Evolutionary conservation across 2,888 invertebrate genomes (phyloP).

Genomic region (Diplolepis rosae): DNA sequence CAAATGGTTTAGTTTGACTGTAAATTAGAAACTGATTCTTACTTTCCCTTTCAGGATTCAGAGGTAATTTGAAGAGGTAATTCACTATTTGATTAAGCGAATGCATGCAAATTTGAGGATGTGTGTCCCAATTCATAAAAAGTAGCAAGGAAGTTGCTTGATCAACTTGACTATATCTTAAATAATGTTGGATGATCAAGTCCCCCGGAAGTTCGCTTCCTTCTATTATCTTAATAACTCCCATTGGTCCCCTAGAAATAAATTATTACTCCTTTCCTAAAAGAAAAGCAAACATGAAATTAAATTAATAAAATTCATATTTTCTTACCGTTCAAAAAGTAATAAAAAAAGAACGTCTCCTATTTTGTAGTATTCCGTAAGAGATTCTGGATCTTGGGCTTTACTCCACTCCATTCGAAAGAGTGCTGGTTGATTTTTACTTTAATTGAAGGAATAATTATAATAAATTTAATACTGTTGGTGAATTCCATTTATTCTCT

Average conservation of each 20-base stretch:
- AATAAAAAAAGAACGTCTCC: constrained; percentile 77
- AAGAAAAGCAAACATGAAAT: constrained; percentile 24
- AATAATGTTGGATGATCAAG: constrained; percentile 79
- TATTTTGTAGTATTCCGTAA: constrained; percentile 72
- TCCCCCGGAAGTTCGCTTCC: constrained; percentile 77
- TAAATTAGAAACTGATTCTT: constrained; percentile 48
- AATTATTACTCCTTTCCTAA: background rate
- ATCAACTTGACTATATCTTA: constrained; percentile 79
- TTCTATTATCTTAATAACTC: constrained; percentile 76
- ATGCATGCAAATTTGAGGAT: constrained; percentile 84
- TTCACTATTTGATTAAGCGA: constrained; percentile 84
- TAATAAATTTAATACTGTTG: too few species aligned
- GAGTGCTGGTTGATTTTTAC: constrained; percentile 76
- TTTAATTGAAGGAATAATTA: constrained; percentile 26
- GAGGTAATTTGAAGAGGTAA: constrained; percentile 77
- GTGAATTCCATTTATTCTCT: too few species aligned
- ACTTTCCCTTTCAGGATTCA: constrained; percentile 79
- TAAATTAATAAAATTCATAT: background rate
- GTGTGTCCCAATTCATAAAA: constrained; percentile 86
- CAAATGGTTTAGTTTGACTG: background rate
- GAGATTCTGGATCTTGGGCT: constrained; percentile 74
- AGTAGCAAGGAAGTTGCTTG: constrained; percentile 81
- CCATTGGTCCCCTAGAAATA: constrained; percentile 76
- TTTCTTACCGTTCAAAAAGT: constrained; percentile 76
- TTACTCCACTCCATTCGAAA: constrained; percentile 78